Evolutionary conservation across 2,113 vertebrate genomes (phyloP).

Genomic region (Gyps fulvus): DNA sequence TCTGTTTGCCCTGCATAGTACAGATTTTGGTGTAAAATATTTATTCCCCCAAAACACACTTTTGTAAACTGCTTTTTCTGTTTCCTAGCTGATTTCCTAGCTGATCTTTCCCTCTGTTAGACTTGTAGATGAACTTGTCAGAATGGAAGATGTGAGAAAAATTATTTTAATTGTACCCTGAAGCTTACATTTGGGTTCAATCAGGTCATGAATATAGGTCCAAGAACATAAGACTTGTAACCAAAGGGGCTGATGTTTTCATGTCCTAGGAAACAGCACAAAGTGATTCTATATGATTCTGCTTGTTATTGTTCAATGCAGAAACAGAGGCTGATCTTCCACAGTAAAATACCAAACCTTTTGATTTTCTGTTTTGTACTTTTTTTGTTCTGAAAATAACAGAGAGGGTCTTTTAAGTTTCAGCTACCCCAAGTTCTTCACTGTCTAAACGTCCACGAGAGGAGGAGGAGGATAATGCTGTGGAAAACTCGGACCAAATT

Average conservation of each 20-base stretch:
- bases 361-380: not conserved
- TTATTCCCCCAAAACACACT: not conserved
- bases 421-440: slow-evolving; percentile 87
- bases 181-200: not conserved
- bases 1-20: not conserved
- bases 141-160: not conserved
- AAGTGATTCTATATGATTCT: not conserved
- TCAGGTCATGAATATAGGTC: not conserved
- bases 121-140: not conserved
- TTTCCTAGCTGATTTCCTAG: not conserved
- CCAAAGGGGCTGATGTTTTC: not conserved
- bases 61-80: not conserved
- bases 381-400: not conserved
- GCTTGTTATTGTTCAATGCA: not conserved
- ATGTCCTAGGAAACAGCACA: not conserved
- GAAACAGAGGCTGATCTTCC: not conserved
- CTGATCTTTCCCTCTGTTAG: not conserved
- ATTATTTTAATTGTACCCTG: not conserved
- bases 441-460: slow-evolving; percentile 90
- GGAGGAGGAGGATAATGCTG: slow-evolving; percentile 86
- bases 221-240: not conserved
- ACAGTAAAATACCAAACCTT: not conserved
- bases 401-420: slow-evolving; percentile 73
- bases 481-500: slow-evolving; percentile 79
- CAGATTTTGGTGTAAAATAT: not conserved